These are phyloP conservation scores for Parasteatoda tepidariorum DNA, from an alignment of 1,140 invertebrate genomes.

Conservation along the genomic window DNA sequence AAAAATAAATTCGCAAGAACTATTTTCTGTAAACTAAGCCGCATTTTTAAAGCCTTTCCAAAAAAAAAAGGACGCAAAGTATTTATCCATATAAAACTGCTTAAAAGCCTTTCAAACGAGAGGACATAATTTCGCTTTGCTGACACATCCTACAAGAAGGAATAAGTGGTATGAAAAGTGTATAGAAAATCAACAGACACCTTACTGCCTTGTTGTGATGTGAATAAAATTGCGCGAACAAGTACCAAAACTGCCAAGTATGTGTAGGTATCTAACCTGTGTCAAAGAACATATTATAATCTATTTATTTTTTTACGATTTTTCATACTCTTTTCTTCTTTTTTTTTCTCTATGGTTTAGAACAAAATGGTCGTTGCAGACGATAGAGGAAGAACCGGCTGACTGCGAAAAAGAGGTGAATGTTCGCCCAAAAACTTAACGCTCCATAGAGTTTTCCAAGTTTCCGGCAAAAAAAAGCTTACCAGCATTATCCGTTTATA, in stretches of 20 bases:
- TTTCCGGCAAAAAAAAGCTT: constrained; percentile 27
- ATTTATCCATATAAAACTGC: too few species aligned
- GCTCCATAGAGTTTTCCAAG: constrained; percentile 42
- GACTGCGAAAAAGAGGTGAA: constrained; percentile 44
- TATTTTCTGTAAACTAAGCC: too few species aligned
- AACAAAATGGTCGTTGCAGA: constrained; percentile 23
- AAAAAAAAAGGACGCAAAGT: too few species aligned
- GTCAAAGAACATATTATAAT: background rate
- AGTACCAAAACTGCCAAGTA: background rate
- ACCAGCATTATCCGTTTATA: background rate
- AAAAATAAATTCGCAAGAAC: too few species aligned
- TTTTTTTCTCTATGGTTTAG: constrained; percentile 12
- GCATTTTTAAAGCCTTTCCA: too few species aligned
- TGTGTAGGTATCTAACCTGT: constrained; percentile 24
- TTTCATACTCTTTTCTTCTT: constrained; percentile 6
- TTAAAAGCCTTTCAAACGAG: too few species aligned
- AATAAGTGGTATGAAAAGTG: background rate
- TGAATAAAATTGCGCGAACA: background rate
- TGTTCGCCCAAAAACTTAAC: constrained; percentile 44
- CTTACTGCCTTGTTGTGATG: constrained; percentile 14
- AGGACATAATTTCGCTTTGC: too few species aligned
- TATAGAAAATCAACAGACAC: background rate
- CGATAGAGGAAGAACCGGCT: constrained; percentile 49
- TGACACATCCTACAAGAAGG: background rate
- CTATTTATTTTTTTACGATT: background rate